phyloP scores from a whole-genome alignment of 2,113 vertebrate species.

The Pluvialis apricaria region DNA sequence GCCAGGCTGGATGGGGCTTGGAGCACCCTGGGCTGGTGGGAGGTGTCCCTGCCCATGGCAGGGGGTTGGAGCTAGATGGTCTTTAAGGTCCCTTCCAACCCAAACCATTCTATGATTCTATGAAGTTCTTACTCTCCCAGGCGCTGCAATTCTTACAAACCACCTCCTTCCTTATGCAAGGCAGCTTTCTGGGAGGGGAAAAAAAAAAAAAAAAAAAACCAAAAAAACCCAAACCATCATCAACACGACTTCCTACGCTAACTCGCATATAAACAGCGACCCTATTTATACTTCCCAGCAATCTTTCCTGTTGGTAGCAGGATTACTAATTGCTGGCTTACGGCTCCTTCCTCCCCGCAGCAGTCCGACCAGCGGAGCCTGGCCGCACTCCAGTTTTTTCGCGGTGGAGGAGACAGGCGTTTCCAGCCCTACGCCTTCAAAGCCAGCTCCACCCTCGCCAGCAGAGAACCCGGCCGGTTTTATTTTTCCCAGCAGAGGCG shows the following conservation, averaged over 20 bases:
- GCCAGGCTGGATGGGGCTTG: not conserved
- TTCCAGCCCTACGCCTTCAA: not conserved
- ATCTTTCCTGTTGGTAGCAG: slow-evolving; percentile 56
- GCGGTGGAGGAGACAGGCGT: not conserved
- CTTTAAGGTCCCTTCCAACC: not conserved
- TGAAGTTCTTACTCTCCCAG: not conserved
- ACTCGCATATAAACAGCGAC: slow-evolving; percentile 10
- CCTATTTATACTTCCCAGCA: slow-evolving; percentile 56
- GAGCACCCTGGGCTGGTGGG: not conserved
- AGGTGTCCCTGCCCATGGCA: not conserved
- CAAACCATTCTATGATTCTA: not conserved
- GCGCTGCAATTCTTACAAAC: not conserved
- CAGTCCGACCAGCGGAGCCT: slow-evolving; percentile 13
- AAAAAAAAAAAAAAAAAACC: not conserved
- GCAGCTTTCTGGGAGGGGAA: not conserved
- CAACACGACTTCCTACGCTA: not conserved
- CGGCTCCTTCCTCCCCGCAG: slow-evolving; percentile 37
- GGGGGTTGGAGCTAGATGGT: not conserved
- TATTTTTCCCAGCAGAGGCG: not conserved
- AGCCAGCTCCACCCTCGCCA: not conserved
- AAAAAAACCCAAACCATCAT: not conserved
- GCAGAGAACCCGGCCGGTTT: not conserved
- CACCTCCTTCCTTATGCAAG: not conserved
- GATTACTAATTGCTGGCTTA: slow-evolving; percentile 63
- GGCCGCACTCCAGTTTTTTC: slow-evolving; percentile 5